phyloP scores from a whole-genome alignment of 1,140 invertebrate species.

The Eumaeus atala region DNA sequence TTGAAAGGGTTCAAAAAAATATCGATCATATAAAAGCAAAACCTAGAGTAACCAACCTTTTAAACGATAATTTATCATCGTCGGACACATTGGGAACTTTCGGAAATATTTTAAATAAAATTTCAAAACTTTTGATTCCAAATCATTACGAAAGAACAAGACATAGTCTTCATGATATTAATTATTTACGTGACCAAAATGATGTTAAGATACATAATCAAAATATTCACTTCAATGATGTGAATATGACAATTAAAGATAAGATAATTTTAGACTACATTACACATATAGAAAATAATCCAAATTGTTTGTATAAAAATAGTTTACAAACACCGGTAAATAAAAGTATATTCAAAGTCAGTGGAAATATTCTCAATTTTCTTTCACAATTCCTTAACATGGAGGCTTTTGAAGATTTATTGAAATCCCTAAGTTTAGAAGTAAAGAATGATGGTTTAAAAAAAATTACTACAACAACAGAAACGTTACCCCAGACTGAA shows the following conservation, averaged over 20 bases:
- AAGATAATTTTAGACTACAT: slow-evolving; percentile 54
- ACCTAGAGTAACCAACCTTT: background rate
- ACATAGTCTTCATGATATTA: background rate
- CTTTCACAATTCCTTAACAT: slow-evolving; percentile 58
- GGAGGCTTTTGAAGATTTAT: slow-evolving; percentile 46
- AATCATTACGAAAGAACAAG: slow-evolving; percentile 6
- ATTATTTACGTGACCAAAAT: background rate
- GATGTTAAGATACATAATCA: slow-evolving; percentile 16
- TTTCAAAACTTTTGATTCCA: slow-evolving; percentile 40
- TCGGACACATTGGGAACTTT: slow-evolving; percentile 17
- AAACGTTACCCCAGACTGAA: slow-evolving; percentile 3
- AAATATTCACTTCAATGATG: slow-evolving; percentile 32
- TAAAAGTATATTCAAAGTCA: slow-evolving; percentile 25
- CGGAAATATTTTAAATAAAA: slow-evolving; percentile 39
- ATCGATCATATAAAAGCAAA: background rate
- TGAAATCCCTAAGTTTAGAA: slow-evolving; percentile 30
- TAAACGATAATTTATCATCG: slow-evolving; percentile 16
- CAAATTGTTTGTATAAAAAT: slow-evolving; percentile 36
- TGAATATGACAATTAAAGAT: slow-evolving; percentile 45
- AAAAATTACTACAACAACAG: slow-evolving; percentile 11
- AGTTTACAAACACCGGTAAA: slow-evolving; percentile 21
- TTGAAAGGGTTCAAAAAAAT: slow-evolving; percentile 5
- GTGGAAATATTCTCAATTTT: slow-evolving; percentile 51
- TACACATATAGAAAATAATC: slow-evolving; percentile 43
- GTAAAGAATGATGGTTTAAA: background rate